Evolutionary conservation across 2,113 vertebrate genomes (phyloP), one percentile per base, ranked within the genome.

Genomic region (Myiagra hebetior): DNA sequence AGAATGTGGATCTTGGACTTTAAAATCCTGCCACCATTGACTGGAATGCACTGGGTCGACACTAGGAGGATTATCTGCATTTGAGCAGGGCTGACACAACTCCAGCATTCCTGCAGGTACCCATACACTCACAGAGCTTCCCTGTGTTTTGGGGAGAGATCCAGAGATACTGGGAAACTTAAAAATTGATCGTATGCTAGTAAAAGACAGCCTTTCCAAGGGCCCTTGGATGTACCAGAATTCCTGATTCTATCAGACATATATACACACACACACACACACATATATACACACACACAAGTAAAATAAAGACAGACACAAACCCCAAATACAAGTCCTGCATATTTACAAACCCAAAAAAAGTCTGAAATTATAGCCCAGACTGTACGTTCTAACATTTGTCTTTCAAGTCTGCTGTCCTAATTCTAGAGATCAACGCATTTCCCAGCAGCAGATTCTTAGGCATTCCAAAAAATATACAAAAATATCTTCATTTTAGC

Each of bases 261-360:
- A 74, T 0, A 62, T 0, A 41, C 0, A 47, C 0, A 27, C 0
- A 47, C 0, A 26, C 0, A 47, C 0, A 27, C 0, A 42, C 3
- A 42, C 1, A 67, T 7, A 33, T 0, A 84, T 0, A 65, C 0
- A 68, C 4, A 11, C 7, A 59, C 16, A 28, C 10, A 62, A 33
- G 24, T 42, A 90, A 89, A 94, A 44, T 30, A 84, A 91, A 64
- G 76, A 77, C 59, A 79, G 35, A 76, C 33, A 39, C 27, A 75
- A 90, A 81, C 55, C 63, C 42, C 87, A 89, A 78, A 77, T 2
- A 49, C n/a, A 42, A 79, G 42, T 30, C 53, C 75, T 88, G 31
- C 42, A 24, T 49, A 35, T 90, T 85, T 79, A 90, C 81, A 90
- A 81, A 81, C 14, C 46, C 18, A 46, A 83, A 91, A 82, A 33